Conservation (phyloP, 1,140 invertebrate species). For the Thalassaphorura encarpata region DNA sequence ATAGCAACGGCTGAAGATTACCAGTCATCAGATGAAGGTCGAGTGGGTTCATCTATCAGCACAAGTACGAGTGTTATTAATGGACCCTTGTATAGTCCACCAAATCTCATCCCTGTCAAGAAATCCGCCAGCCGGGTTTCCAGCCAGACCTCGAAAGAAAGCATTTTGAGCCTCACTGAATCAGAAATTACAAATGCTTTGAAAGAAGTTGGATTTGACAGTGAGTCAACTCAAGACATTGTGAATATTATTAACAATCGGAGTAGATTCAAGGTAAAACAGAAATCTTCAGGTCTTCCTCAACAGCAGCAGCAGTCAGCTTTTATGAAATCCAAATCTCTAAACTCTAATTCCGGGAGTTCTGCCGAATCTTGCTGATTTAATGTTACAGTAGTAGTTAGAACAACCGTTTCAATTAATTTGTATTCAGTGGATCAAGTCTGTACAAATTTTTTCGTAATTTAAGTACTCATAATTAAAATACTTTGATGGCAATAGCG, state of each 20-base stretch:
- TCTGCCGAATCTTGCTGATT: no score
- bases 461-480: no score
- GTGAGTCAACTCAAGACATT: constrained; percentile 4
- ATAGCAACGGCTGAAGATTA: no score
- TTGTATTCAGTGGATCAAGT: no score
- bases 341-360: no score
- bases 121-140: not conserved
- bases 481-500: no score
- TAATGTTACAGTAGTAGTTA: no score
- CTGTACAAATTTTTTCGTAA: no score
- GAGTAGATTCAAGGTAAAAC: not conserved
- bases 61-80: not conserved
- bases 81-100: not conserved
- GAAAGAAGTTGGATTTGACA: constrained; percentile 9
- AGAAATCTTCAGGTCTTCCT: no score
- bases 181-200: constrained; percentile 4
- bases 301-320: no score
- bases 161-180: constrained; percentile 7
- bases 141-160: constrained; percentile 4
- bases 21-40: not conserved
- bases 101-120: not conserved
- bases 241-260: not conserved
- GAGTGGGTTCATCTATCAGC: constrained; percentile 10
- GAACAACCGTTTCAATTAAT: no score
- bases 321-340: no score